Percentiles rank a stretch among this genome's conserved stretches.
phyloP scores from a whole-genome alignment of 2,113 vertebrate species.

The Carlito syrichta region DNA sequence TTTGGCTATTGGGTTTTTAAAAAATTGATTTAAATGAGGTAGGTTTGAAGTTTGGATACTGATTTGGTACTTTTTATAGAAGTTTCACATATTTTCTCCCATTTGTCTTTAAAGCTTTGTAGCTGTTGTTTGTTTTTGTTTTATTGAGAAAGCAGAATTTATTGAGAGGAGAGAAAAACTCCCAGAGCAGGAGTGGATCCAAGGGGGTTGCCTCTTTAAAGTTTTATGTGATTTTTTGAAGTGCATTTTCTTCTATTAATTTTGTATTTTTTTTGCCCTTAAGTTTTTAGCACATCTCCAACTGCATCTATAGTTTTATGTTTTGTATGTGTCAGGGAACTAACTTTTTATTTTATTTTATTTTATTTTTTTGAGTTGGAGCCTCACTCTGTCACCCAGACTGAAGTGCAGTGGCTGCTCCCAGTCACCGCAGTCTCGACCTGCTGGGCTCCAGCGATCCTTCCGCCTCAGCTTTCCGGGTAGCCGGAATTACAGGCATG shows the following conservation, averaged over 20 bases:
- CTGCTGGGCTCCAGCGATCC: too few species aligned
- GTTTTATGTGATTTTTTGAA: not conserved
- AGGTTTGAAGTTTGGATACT: not conserved
- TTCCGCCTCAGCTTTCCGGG: too few species aligned
- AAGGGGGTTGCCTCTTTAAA: too few species aligned
- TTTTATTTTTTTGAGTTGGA: too few species aligned
- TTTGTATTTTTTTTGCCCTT: not conserved
- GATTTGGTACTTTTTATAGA: not conserved
- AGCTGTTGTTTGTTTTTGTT: too few species aligned
- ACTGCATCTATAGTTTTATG: not conserved
- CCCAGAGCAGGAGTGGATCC: too few species aligned
- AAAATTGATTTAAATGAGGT: not conserved
- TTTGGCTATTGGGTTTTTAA: not conserved
- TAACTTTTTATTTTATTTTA: not conserved
- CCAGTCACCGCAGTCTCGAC: too few species aligned
- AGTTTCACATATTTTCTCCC: not conserved
- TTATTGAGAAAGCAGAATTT: too few species aligned
- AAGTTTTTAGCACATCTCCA: not conserved
- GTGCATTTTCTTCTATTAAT: not conserved
- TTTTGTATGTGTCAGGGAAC: not conserved
- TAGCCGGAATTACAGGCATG: too few species aligned
- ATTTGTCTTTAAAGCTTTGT: not conserved
- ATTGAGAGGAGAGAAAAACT: too few species aligned
- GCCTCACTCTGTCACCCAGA: too few species aligned
- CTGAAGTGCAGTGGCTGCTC: too few species aligned